Percentiles rank a stretch among this genome's conserved stretches.
Evolutionary conservation across 92 coral and sea anemone genomes (phyloP).

Genomic region (Heliopora coerulea): DNA sequence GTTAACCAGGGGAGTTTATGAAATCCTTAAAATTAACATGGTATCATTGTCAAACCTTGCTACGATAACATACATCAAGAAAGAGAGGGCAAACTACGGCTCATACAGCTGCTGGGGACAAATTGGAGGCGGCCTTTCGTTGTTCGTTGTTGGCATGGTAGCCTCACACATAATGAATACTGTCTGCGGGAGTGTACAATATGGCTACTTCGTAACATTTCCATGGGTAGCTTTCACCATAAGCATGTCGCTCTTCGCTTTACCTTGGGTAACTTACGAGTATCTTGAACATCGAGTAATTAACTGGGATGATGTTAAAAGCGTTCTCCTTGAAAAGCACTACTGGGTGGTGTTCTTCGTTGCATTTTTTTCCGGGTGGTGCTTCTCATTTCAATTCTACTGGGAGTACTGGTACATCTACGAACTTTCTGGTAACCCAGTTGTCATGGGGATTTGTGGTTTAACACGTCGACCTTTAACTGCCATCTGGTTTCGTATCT

Average conservation of each 20-base stretch:
- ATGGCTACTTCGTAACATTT: neutral
- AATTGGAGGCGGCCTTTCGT: neutral
- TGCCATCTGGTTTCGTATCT: neutral
- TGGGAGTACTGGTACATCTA: constrained; percentile 6
- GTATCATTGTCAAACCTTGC: neutral
- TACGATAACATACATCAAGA: neutral
- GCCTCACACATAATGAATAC: neutral
- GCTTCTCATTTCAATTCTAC: neutral
- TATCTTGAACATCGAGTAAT: neutral
- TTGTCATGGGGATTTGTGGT: neutral
- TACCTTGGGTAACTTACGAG: neutral
- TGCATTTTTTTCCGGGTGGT: neutral
- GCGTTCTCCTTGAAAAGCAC: neutral
- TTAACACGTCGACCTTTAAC: neutral
- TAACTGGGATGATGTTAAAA: neutral
- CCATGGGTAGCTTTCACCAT: neutral
- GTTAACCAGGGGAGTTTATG: neutral
- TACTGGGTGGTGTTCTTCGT: neutral
- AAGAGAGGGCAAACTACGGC: neutral
- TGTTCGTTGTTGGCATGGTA: neutral
- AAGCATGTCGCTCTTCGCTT: neutral
- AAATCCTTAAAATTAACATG: neutral
- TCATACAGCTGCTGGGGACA: neutral
- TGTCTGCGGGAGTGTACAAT: neutral
- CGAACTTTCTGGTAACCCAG: neutral